Evolutionary conservation across 2,797 vertebrate species (phyloP).

Genomic region (Hylomyscus alleni): DNA sequence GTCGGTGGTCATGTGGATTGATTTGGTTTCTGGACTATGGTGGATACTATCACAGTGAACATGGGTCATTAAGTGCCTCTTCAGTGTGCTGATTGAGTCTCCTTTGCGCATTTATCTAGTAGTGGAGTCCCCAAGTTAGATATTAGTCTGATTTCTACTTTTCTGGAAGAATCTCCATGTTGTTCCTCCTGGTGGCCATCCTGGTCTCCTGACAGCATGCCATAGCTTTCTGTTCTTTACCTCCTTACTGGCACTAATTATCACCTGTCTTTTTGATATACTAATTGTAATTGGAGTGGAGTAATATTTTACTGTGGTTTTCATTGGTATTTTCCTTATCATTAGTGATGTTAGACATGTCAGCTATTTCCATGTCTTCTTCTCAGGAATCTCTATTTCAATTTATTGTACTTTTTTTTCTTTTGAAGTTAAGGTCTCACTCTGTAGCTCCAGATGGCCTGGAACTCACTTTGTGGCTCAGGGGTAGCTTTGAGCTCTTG

Average conservation of each 20-base stretch:
- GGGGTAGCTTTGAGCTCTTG: background rate
- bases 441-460: background rate
- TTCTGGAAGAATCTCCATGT: background rate
- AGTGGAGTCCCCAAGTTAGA: background rate
- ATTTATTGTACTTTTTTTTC: background rate
- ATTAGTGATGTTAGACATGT: background rate
- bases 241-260: background rate
- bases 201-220: background rate
- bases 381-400: background rate
- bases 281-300: background rate
- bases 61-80: background rate
- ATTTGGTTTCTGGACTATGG: background rate
- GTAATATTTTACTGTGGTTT: background rate
- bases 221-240: background rate
- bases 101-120: background rate
- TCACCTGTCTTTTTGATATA: background rate
- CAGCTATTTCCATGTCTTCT: background rate
- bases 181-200: background rate
- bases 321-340: background rate
- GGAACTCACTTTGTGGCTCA: background rate
- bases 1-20: background rate
- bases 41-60: background rate
- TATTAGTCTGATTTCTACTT: background rate
- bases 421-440: background rate
- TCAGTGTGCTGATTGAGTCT: background rate